These are phyloP conservation scores for Marmota monax DNA, from an alignment of 2,113 vertebrate genomes.

Conservation along the genomic window DNA sequence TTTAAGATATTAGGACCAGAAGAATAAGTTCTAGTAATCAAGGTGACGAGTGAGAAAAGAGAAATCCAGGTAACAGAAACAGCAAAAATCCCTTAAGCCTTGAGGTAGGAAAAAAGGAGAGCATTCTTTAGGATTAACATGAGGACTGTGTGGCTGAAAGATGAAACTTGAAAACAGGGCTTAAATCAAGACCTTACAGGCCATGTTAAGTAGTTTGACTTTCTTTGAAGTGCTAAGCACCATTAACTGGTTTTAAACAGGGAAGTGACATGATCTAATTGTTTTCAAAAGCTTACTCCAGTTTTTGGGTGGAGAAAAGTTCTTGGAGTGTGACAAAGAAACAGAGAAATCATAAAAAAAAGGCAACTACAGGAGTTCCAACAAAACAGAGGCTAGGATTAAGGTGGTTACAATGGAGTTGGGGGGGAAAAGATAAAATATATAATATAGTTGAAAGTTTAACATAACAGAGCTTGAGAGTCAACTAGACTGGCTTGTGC, in stretches of 20 bases:
- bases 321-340: background rate
- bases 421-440: background rate
- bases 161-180: background rate
- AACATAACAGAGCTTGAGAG: background rate
- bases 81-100: background rate
- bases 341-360: background rate
- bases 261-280: background rate
- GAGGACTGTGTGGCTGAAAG: background rate
- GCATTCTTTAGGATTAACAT: background rate
- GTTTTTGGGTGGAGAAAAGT: background rate
- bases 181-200: background rate
- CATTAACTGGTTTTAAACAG: background rate
- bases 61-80: background rate
- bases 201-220: background rate
- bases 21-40: background rate
- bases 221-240: background rate
- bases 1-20: background rate
- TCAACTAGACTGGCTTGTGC: background rate
- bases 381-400: background rate
- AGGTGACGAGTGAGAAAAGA: background rate
- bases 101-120: background rate
- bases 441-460: background rate
- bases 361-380: background rate
- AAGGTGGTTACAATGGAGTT: background rate
- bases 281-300: background rate